Conservation (phyloP, 1,140 invertebrate genomes). For the Ips nitidus region DNA sequence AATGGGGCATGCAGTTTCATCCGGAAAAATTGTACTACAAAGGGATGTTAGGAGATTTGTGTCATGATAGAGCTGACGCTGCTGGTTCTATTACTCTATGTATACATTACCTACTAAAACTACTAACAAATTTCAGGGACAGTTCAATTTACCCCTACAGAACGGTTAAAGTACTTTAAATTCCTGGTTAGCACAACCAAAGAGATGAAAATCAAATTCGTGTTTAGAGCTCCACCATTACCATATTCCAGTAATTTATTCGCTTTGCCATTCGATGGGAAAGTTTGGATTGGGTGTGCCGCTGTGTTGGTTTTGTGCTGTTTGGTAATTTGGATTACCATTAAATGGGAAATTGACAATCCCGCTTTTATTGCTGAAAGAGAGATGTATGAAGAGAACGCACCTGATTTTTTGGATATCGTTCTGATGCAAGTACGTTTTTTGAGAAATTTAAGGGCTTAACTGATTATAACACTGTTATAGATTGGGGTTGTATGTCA, state of each 20-base stretch:
- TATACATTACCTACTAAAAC: neutral
- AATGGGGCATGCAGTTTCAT: constrained; percentile 21
- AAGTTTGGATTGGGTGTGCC: constrained; percentile 41
- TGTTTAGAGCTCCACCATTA: constrained; percentile 64
- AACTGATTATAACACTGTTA: neutral
- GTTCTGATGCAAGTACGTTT: constrained; percentile 23
- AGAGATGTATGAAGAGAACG: constrained; percentile 8
- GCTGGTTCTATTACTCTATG: constrained; percentile 6
- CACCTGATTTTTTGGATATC: constrained; percentile 19
- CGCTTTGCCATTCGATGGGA: constrained; percentile 58
- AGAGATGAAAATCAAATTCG: constrained; percentile 53
- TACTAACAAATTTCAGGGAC: constrained; percentile 17
- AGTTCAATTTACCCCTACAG: constrained; percentile 14
- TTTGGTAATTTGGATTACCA: constrained; percentile 37
- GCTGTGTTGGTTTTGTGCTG: constrained; percentile 19
- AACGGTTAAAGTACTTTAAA: constrained; percentile 30
- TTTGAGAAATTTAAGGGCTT: neutral
- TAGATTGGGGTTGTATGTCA: constrained; percentile 28
- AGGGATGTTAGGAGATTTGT: constrained; percentile 32
- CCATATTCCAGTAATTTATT: constrained; percentile 66
- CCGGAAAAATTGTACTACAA: constrained; percentile 19
- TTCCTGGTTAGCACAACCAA: constrained; percentile 11
- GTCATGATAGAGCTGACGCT: constrained; percentile 19
- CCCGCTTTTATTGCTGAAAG: constrained; percentile 10
- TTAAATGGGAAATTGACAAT: constrained; percentile 42